A percentile compares a stretch with the other conserved stretches of the same genome.
These are phyloP conservation scores for Drosophila grimshawi DNA, from an alignment of 1,140 invertebrate species.

Conservation along the genomic window DNA sequence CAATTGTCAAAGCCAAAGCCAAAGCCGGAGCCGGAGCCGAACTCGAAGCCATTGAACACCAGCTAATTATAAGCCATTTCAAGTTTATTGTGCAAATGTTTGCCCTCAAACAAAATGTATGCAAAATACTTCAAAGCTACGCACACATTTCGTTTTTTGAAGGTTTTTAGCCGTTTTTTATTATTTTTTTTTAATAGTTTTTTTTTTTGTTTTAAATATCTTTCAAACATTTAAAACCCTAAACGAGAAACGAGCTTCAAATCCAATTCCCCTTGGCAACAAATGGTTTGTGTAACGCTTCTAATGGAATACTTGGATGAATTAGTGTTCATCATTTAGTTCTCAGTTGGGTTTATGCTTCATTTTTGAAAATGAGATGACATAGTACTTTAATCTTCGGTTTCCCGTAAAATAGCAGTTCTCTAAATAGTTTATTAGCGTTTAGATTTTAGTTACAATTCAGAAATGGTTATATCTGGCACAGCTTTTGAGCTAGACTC, in stretches of 20 bases:
- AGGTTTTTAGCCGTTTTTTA: conserved; percentile 27
- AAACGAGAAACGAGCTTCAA: conserved; percentile 4
- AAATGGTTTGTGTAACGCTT: neutral
- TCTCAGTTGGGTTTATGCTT: no score
- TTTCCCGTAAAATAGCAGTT: no score
- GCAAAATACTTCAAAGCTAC: conserved; percentile 52
- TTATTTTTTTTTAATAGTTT: neutral
- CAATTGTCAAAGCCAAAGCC: conserved; percentile 17
- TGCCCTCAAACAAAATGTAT: conserved; percentile 64
- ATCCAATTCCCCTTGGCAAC: conserved; percentile 1
- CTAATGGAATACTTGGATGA: neutral
- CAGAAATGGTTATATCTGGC: no score
- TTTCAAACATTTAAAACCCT: conserved; percentile 2
- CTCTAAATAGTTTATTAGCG: no score
- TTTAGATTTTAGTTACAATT: no score
- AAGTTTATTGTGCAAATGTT: conserved; percentile 62
- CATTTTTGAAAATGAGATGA: no score
- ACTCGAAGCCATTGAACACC: conserved; percentile 54
- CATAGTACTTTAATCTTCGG: no score
- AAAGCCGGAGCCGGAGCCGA: conserved; percentile 6
- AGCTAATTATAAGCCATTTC: conserved; percentile 71
- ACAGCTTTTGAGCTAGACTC: no score
- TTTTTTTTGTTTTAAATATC: neutral
- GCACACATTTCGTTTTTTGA: conserved; percentile 49
- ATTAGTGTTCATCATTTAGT: neutral